A percentile compares a stretch with the other conserved stretches of the same genome.
phyloP scores from a whole-genome alignment of 2,888 invertebrate species.

The Drosophila antonietae region DNA sequence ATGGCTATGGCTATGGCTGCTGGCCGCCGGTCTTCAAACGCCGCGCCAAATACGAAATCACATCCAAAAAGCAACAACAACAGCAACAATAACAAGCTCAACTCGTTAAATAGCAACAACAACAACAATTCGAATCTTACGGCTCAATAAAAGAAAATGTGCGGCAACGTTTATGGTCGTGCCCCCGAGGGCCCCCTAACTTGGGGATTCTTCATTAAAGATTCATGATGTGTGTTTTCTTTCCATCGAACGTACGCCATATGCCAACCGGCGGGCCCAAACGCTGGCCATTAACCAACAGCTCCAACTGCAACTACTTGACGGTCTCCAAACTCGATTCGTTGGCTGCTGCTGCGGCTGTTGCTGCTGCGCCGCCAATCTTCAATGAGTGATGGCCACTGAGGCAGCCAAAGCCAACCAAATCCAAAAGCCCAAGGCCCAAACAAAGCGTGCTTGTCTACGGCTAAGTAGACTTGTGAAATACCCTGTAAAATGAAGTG shows the following conservation, averaged over 20 bases:
- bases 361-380: constrained; percentile 71
- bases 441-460: neutral
- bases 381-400: constrained; percentile 58
- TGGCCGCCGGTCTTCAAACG: constrained; percentile 64
- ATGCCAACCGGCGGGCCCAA: constrained; percentile 48
- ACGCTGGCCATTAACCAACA: constrained; percentile 33
- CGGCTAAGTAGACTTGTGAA: neutral
- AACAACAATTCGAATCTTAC: constrained; percentile 68
- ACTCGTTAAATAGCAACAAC: constrained; percentile 25
- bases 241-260: constrained; percentile 58
- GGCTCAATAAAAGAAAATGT: constrained; percentile 81
- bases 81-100: constrained; percentile 2
- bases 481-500: constrained; percentile 29
- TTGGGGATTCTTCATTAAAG: constrained; percentile 81
- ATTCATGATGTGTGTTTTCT: constrained; percentile 82
- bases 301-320: constrained; percentile 46
- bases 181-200: constrained; percentile 50
- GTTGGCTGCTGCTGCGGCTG: constrained; percentile 30
- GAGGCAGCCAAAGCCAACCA: constrained; percentile 43
- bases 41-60: constrained; percentile 76
- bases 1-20: constrained; percentile 55
- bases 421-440: constrained; percentile 30
- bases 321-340: constrained; percentile 32
- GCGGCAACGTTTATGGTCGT: constrained; percentile 68
- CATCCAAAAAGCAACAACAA: constrained; percentile 51